phyloP scores from a whole-genome alignment of 2,888 invertebrate species.

The Didymodactylos carnosus region DNA sequence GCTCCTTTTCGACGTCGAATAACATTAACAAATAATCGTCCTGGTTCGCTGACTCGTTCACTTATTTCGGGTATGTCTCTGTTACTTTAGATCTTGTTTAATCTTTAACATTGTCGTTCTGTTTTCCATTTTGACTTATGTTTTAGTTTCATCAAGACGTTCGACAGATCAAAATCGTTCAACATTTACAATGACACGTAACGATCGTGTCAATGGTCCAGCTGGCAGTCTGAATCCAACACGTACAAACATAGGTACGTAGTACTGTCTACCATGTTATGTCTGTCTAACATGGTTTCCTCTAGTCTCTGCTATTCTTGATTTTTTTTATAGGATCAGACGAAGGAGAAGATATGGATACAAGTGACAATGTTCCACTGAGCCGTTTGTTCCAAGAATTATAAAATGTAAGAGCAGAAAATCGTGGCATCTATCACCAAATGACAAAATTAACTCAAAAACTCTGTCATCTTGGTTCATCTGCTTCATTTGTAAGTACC shows the following conservation, averaged over 20 bases:
- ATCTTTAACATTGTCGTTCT: background rate
- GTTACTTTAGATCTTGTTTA: background rate
- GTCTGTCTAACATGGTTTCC: background rate
- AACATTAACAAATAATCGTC: background rate
- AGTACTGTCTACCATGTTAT: background rate
- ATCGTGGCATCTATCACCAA: background rate
- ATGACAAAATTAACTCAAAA: background rate
- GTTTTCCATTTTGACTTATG: background rate
- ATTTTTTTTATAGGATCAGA: too few relatives aligned
- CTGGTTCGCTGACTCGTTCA: background rate
- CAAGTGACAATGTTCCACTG: background rate
- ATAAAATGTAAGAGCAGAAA: background rate
- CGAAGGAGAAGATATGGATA: background rate
- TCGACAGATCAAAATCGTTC: background rate
- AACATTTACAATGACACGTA: background rate
- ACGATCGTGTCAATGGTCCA: background rate
- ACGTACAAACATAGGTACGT: background rate
- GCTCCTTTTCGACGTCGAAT: background rate
- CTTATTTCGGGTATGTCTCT: background rate
- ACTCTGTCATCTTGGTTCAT: background rate
- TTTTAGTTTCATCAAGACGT: background rate
- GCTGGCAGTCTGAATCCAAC: background rate
- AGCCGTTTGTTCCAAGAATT: background rate
- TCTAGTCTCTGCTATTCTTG: background rate
- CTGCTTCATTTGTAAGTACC: background rate